Evolutionary conservation across 2,797 vertebrate species (phyloP), one percentile per base, ranked within the genome.

Genomic region (Tarsius wallacei): DNA sequence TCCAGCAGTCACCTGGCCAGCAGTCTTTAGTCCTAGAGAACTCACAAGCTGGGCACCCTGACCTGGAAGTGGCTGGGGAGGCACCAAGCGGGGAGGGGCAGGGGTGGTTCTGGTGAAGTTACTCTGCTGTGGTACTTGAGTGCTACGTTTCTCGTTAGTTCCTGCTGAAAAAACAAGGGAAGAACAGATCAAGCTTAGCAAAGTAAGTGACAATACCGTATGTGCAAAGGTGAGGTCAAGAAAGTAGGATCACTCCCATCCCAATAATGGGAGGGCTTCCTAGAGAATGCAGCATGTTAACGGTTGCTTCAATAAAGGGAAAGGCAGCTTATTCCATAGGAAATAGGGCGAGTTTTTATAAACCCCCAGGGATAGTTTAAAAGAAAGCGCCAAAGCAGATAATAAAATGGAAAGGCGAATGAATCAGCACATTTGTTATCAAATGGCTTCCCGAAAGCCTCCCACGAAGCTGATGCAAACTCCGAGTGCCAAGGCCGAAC

Each of bases 1-100:
- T 49, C 87, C 91, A 68, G 96, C 49, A 93, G 92, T 78, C 49
- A 85, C 47, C 57, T 88, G 84, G 28, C 31, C 8, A 31, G 64
- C 87, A 74, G 78, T 90, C 4, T 97, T 98, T 8, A 98, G 97
- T n/a, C 97, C 99, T 90, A 98, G 86, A 55, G 98, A 97, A 73
- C 94, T 89, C 21, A 91, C 28, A 24, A 97, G 97, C 76, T 98
- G 96, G 47, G 94, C 85, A 55, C 96, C 97, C 42, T 95, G 96
- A 14, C 92, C 74, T 0, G 33, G 95, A 0, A 98, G 92, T 17
- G 98, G 96, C 0, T 98, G 97, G 51, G 99, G 90, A 47, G 99
- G 96, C 15, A 99, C 96, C 91, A 98, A 92, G 6, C 96, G 97
- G 0, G 53, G 71, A 53, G 93, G 93, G 16, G 49, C 87, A 7